phyloP scores from a whole-genome alignment of 1,140 invertebrate genomes.

The Oedothorax gibbosus region DNA sequence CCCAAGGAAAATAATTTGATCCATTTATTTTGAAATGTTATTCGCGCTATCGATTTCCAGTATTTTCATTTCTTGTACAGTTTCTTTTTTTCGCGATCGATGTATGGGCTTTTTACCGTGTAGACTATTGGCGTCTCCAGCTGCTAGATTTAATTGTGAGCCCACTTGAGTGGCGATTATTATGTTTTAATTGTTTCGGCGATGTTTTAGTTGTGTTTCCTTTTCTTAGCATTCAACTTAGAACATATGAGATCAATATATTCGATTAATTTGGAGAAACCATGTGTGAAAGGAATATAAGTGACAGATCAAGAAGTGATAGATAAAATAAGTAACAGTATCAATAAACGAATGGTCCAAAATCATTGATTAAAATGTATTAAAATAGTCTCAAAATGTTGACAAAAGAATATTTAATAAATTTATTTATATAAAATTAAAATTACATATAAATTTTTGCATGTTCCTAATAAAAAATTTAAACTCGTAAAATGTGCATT shows the following conservation, averaged over 20 bases:
- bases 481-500: too few relatives aligned
- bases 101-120: slow-evolving; percentile 1
- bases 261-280: slow-evolving; percentile 9
- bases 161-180: slow-evolving; percentile 15
- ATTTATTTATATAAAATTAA: too few relatives aligned
- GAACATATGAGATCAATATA: slow-evolving; percentile 7
- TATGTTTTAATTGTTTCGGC: slow-evolving; percentile 53
- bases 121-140: not conserved
- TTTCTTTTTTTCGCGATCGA: slow-evolving; percentile 16
- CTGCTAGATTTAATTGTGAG: slow-evolving; percentile 32
- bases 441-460: too few relatives aligned
- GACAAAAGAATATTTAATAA: too few relatives aligned
- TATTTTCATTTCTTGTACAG: slow-evolving; percentile 31
- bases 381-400: too few relatives aligned
- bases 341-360: too few relatives aligned
- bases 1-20: slow-evolving; percentile 37
- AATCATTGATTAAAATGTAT: too few relatives aligned
- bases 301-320: too few relatives aligned
- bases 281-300: slow-evolving; percentile 12
- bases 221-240: not conserved
- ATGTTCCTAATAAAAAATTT: too few relatives aligned
- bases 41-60: slow-evolving; percentile 42
- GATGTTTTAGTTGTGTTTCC: not conserved
- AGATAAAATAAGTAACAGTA: too few relatives aligned
- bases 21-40: slow-evolving; percentile 36